phyloP scores from a whole-genome alignment of 1,140 invertebrate species.

The Matsumurasca onukii region DNA sequence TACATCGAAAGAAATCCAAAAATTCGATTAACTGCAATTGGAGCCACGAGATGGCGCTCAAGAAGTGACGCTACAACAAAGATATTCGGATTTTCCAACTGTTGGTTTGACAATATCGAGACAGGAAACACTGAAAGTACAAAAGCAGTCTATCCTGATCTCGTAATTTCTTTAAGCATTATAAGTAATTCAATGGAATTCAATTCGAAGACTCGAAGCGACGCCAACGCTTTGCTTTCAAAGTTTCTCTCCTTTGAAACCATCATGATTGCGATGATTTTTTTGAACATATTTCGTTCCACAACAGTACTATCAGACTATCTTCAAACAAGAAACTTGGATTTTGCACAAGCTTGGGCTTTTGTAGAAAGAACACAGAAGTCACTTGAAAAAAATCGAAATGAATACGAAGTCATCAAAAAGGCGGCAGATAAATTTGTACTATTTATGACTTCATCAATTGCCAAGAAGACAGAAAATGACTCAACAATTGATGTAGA shows the following conservation, averaged over 20 bases:
- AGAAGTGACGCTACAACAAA: constrained; percentile 3
- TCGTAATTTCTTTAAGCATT: background rate
- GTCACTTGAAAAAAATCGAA: background rate
- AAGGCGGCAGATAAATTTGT: constrained; percentile 13
- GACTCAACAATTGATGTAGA: background rate
- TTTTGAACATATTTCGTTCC: background rate
- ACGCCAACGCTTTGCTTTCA: background rate
- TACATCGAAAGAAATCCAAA: constrained; percentile 20
- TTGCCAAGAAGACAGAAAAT: background rate
- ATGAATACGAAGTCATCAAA: background rate
- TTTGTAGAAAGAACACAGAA: background rate
- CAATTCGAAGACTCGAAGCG: background rate
- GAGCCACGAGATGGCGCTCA: constrained; percentile 5
- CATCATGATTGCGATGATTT: background rate
- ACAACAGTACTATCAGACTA: constrained; percentile 16
- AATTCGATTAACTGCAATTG: constrained; percentile 7
- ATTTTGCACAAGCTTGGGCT: constrained; percentile 14
- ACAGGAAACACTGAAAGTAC: background rate
- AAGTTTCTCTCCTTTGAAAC: constrained; percentile 10
- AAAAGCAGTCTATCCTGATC: background rate
- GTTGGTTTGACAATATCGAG: background rate
- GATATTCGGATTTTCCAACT: background rate
- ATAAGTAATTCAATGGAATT: constrained; percentile 3
- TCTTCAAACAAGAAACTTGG: constrained; percentile 3
- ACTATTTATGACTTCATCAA: background rate